phyloP scores from a whole-genome alignment of 2,888 invertebrate species.

The Erannis defoliaria region DNA sequence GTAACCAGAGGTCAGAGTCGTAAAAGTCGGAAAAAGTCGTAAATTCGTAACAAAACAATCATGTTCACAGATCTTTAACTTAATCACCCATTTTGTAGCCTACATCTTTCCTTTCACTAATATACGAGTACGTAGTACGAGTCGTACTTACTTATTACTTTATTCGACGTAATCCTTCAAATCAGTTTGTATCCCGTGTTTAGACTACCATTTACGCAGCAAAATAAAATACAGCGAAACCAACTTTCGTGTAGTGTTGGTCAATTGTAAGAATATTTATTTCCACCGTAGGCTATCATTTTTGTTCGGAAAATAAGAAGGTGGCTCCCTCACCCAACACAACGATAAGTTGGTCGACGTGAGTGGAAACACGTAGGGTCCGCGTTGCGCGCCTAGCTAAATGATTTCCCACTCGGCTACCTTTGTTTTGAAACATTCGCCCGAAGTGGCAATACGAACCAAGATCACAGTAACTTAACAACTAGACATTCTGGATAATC shows the following conservation, averaged over 20 bases:
- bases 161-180: conserved; percentile 23
- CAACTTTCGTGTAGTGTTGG: not conserved
- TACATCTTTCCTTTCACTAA: conserved; percentile 13
- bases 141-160: no score
- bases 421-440: conserved; percentile 50
- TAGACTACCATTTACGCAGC: conserved; percentile 34
- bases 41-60: conserved; percentile 10
- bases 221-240: conserved; percentile 24
- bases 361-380: conserved; percentile 29
- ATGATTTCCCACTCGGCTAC: conserved; percentile 52
- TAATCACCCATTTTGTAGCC: conserved; percentile 16
- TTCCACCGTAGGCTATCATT: no score
- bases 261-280: not conserved
- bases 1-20: no score
- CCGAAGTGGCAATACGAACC: conserved; percentile 38
- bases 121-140: no score
- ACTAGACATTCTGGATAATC: not conserved
- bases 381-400: conserved; percentile 43
- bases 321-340: not conserved
- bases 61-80: conserved; percentile 18
- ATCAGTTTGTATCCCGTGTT: conserved; percentile 28
- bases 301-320: not conserved
- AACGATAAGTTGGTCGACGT: not conserved
- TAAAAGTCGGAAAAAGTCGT: no score
- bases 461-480: conserved; percentile 8